Evolutionary conservation across 1,140 invertebrate species (phyloP).

Genomic region (Pseudachorutes palmiensis): DNA sequence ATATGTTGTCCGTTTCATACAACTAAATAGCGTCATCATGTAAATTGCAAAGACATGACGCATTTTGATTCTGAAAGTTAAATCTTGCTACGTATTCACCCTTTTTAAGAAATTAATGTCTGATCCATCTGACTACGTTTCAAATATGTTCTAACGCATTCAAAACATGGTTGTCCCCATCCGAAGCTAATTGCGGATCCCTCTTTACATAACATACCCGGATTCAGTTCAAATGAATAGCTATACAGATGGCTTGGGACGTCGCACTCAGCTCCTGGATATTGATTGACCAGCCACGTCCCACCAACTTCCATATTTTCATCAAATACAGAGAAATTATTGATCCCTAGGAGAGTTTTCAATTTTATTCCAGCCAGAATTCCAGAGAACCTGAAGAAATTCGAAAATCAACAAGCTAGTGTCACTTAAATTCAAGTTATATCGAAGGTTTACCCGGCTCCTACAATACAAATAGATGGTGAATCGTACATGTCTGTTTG

Average conservation of each 20-base stretch:
- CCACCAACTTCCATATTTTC: slow-evolving; percentile 5
- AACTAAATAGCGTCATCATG: not conserved
- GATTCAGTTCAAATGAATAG: slow-evolving; percentile 3
- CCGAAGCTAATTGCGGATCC: too few species aligned
- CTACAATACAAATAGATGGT: not conserved
- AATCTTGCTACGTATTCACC: too few species aligned
- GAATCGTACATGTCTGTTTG: too few species aligned
- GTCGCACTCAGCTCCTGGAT: slow-evolving; percentile 5
- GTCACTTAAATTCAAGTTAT: not conserved
- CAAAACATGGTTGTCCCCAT: too few species aligned
- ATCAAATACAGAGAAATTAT: not conserved
- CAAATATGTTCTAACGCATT: too few species aligned
- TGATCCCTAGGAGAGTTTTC: not conserved
- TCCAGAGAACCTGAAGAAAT: not conserved
- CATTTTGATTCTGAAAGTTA: too few species aligned
- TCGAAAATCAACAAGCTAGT: not conserved
- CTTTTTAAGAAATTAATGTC: too few species aligned
- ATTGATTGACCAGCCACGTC: not conserved
- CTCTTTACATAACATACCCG: too few species aligned
- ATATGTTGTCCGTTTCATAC: too few species aligned
- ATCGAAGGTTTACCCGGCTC: not conserved
- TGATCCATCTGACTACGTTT: too few species aligned
- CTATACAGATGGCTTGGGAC: not conserved
- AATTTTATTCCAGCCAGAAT: not conserved
- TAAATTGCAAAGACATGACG: too few species aligned